Evolutionary conservation across 2,797 vertebrate genomes (phyloP).

Genomic region (Dendrocincla tyrannina): DNA sequence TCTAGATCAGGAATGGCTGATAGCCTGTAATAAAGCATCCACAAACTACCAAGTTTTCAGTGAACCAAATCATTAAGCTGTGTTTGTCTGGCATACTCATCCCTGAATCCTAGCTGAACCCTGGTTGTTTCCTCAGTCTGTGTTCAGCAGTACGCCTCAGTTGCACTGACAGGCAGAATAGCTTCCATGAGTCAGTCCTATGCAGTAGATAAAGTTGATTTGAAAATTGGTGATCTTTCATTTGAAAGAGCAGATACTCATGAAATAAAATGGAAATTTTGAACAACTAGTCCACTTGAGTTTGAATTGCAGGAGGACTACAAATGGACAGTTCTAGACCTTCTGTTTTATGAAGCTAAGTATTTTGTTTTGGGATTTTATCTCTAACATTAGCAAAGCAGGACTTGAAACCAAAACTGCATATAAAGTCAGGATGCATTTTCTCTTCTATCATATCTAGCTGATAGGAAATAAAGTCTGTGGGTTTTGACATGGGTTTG

Average conservation of each 20-base stretch:
- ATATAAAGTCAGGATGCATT: background rate
- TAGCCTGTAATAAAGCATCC: background rate
- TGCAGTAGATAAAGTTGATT: background rate
- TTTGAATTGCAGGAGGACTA: background rate
- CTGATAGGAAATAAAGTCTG: background rate
- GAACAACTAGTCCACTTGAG: background rate
- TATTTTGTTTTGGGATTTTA: background rate
- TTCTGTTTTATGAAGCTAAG: background rate
- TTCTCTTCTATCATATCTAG: background rate
- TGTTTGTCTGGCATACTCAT: background rate
- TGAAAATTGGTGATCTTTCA: background rate
- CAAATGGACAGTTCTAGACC: background rate
- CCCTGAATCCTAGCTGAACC: rapidly evolving
- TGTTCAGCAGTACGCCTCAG: background rate
- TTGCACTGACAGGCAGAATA: background rate
- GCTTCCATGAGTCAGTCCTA: background rate
- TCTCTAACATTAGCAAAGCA: background rate
- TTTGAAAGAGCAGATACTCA: background rate
- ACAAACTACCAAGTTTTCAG: background rate
- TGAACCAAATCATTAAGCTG: background rate
- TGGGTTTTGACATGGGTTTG: background rate
- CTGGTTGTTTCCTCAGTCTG: background rate
- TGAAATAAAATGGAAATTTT: background rate
- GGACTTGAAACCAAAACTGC: background rate
- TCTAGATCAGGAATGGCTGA: background rate